Conservation (phyloP, 2,888 invertebrate genomes). For the Drosophila macrospina region DNA sequence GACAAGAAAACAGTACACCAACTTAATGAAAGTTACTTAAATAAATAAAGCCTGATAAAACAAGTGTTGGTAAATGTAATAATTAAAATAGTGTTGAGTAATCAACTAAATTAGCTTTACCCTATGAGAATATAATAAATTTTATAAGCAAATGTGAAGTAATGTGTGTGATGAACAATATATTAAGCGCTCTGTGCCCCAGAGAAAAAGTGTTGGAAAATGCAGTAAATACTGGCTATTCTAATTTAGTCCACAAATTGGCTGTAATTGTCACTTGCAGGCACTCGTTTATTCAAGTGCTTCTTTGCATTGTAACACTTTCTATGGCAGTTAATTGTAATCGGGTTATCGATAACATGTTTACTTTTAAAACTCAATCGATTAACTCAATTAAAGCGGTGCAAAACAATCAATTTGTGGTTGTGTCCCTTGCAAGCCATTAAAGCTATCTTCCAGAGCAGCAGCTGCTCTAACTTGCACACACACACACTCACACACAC, state of each 20-base stretch:
- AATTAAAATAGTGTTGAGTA: background rate
- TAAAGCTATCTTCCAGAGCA: conserved; percentile 2
- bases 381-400: conserved; percentile 1
- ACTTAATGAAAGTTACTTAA: no score
- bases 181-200: no score
- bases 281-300: background rate
- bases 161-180: no score
- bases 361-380: background rate
- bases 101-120: background rate
- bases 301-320: background rate
- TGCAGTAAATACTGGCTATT: no score
- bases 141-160: no score
- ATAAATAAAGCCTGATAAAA: no score
- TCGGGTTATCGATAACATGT: conserved; percentile 13
- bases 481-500: background rate
- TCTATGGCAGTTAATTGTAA: background rate
- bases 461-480: background rate
- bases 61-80: background rate
- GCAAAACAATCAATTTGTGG: conserved; percentile 14
- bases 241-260: background rate
- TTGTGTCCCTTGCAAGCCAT: conserved; percentile 5
- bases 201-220: no score
- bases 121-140: background rate
- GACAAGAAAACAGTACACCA: no score
- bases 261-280: background rate